Percentiles rank a stretch among this genome's conserved stretches.
Conservation (phyloP, 2,888 invertebrate genomes). For the Syrista parreyssii region DNA sequence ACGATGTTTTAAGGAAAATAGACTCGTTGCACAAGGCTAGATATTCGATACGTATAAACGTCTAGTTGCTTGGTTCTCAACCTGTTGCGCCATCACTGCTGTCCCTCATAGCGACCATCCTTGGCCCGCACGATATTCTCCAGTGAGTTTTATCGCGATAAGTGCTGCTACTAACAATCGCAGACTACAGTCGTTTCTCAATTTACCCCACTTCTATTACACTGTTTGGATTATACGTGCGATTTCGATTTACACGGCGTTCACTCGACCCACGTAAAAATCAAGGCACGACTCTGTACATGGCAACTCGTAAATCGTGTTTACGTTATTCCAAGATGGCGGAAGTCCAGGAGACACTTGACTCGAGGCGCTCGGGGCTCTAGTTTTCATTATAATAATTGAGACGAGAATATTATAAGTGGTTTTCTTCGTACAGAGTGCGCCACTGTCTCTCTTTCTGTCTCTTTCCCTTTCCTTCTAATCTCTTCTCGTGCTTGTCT, state of each 20-base stretch:
- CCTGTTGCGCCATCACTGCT: background rate
- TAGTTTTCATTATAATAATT: constrained; percentile 13
- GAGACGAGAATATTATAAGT: constrained; percentile 7
- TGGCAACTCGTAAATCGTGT: background rate
- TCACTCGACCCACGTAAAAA: background rate
- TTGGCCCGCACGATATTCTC: background rate
- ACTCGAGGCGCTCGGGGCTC: background rate
- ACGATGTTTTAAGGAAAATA: background rate
- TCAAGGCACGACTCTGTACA: background rate
- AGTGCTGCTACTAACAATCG: background rate
- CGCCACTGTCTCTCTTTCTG: no score
- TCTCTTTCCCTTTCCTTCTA: background rate
- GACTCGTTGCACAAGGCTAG: no score
- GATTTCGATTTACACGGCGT: background rate
- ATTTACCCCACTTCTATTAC: background rate
- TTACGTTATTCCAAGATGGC: constrained; percentile 8
- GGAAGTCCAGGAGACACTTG: background rate
- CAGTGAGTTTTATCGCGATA: background rate
- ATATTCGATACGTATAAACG: background rate
- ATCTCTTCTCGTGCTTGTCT: background rate
- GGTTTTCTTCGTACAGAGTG: constrained; percentile 4
- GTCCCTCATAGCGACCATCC: background rate
- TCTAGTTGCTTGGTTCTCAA: background rate
- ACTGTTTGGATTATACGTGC: background rate
- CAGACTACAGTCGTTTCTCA: background rate